Percentiles rank a stretch among this genome's conserved stretches.
Evolutionary conservation across 2,888 invertebrate genomes (phyloP).

Genomic region (Oligia fasciuncula): DNA sequence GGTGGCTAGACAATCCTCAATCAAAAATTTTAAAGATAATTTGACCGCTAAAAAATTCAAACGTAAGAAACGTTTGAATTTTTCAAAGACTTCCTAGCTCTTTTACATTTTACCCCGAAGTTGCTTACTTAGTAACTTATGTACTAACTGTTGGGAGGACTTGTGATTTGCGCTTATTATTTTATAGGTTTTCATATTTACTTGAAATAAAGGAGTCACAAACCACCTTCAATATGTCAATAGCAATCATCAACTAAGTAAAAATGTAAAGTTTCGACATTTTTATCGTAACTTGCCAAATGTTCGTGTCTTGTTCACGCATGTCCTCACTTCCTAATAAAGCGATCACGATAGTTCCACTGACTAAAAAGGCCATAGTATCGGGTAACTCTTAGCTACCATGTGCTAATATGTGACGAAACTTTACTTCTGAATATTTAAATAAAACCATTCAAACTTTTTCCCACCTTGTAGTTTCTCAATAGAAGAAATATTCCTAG

Average conservation of each 20-base stretch:
- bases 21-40: neutral
- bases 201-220: neutral
- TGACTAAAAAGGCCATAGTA: slow-evolving; percentile 78
- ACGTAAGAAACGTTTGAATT: no score
- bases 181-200: slow-evolving; percentile 11
- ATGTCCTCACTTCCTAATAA: slow-evolving; percentile 81
- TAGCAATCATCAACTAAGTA: slow-evolving; percentile 13
- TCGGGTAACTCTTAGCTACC: slow-evolving; percentile 74
- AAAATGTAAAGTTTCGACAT: slow-evolving; percentile 45
- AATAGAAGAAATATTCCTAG: slow-evolving; percentile 2
- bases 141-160: neutral
- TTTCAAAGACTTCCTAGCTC: neutral
- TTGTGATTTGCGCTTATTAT: neutral
- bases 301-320: slow-evolving; percentile 59
- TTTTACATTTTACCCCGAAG: neutral
- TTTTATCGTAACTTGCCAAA: slow-evolving; percentile 63
- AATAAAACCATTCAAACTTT: slow-evolving; percentile 54
- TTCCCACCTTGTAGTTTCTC: slow-evolving; percentile 35
- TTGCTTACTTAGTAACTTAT: neutral
- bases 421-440: slow-evolving; percentile 60
- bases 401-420: slow-evolving; percentile 78
- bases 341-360: slow-evolving; percentile 82
- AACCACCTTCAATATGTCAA: slow-evolving; percentile 10
- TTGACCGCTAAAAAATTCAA: no score
- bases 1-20: slow-evolving; percentile 10